Evolutionary conservation across 30 jellyfish, hydroid and myxozoan species (phyloP).

Genomic region (Hydractinia symbiolongicarpus): DNA sequence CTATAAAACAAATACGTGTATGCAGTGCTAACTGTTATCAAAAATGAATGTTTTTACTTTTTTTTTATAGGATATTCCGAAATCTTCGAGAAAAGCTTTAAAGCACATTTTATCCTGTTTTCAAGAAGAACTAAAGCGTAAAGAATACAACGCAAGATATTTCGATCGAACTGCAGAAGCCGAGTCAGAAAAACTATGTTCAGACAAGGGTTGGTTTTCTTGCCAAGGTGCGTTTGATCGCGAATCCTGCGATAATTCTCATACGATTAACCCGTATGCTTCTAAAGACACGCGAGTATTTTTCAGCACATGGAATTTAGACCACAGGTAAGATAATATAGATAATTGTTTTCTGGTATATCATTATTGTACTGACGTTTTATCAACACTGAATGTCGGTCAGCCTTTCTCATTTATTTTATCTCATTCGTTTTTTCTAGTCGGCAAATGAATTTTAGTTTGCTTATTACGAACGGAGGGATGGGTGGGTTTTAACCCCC

Average conservation of each 20-base stretch:
- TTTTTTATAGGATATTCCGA: not conserved
- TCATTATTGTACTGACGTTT: not conserved
- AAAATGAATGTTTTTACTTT: not conserved
- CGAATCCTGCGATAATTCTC: slow-evolving; percentile 42
- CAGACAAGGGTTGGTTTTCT: slow-evolving; percentile 71
- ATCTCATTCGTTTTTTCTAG: not conserved
- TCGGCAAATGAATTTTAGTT: not conserved
- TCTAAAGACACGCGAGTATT: slow-evolving; percentile 67
- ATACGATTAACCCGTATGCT: slow-evolving; percentile 79
- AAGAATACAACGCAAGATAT: slow-evolving; percentile 33
- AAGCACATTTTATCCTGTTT: slow-evolving; percentile 19
- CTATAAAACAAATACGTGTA: no score
- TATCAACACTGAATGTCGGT: not conserved
- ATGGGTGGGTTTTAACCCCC: no score
- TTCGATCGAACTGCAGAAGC: slow-evolving; percentile 60
- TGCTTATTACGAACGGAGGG: not conserved
- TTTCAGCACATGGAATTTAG: slow-evolving; percentile 94
- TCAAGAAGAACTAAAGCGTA: slow-evolving; percentile 34
- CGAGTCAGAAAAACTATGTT: slow-evolving; percentile 39
- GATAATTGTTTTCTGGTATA: no score
- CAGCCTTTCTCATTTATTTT: not conserved
- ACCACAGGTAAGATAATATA: slow-evolving; percentile 59
- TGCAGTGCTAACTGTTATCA: no score
- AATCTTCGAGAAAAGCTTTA: slow-evolving; percentile 13
- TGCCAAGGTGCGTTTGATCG: slow-evolving; percentile 71